phyloP scores from a whole-genome alignment of 1,140 invertebrate genomes.

The Dendroctonus valens region DNA sequence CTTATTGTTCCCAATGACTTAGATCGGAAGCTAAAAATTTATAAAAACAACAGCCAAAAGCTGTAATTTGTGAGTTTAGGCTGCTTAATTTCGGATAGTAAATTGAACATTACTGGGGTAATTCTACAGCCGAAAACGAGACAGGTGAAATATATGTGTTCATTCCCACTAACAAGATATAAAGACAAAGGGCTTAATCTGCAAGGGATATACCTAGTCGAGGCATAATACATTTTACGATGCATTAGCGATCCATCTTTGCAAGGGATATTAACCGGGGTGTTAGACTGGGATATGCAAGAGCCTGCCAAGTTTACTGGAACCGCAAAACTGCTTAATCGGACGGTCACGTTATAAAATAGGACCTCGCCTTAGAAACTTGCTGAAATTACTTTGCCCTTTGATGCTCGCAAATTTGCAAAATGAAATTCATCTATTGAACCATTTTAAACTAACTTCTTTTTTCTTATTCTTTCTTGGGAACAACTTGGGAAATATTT shows the following conservation, averaged over 20 bases:
- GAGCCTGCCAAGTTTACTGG: slow-evolving; percentile 40
- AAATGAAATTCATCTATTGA: too few relatives aligned
- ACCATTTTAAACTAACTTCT: too few relatives aligned
- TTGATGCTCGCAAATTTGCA: neutral
- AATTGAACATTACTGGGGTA: too few relatives aligned
- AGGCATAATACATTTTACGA: slow-evolving; percentile 27
- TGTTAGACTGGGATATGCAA: slow-evolving; percentile 18
- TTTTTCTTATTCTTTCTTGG: too few relatives aligned
- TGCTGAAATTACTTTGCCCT: neutral
- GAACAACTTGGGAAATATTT: too few relatives aligned
- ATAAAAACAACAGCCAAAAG: too few relatives aligned
- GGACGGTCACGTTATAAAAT: slow-evolving; percentile 48
- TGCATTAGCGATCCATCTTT: slow-evolving; percentile 29
- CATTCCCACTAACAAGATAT: neutral
- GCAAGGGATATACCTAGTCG: slow-evolving; percentile 11
- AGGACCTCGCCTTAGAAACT: slow-evolving; percentile 10
- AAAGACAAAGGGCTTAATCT: slow-evolving; percentile 10
- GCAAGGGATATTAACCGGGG: slow-evolving; percentile 18
- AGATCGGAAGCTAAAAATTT: too few relatives aligned
- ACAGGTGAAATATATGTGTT: neutral
- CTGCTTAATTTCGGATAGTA: too few relatives aligned
- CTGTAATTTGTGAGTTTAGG: too few relatives aligned
- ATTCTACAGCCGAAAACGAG: neutral
- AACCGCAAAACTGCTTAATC: slow-evolving; percentile 50
- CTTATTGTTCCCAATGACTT: too few relatives aligned